Evolutionary conservation across 2,797 vertebrate species (phyloP), one percentile per base, ranked within the genome.

Genomic region (Cichlasoma orientale): DNA sequence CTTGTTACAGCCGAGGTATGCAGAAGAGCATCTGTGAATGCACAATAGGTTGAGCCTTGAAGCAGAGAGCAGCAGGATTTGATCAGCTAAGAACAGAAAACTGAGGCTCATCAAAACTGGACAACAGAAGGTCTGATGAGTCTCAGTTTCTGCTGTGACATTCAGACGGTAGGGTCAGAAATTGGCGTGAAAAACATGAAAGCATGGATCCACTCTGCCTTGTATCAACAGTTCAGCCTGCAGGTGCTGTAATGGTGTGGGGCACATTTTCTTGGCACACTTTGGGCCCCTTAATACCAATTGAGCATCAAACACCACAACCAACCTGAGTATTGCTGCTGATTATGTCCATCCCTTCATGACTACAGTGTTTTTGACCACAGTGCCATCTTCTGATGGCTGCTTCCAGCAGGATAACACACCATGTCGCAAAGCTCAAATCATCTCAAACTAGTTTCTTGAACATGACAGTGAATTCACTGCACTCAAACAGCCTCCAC

Each of bases 171-270:
- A 73, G 63, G 54, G 57, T 84, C 29, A 76, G 44, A 88, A 83
- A 83, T 76, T 80, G 56, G n/a, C 9, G 23, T 75, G 53, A 83
- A 86, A 31, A 85, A 71, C 56, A 84, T 25, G 54, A 56, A 56
- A 41, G 54, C 25, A 25, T 56, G 70, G 36, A 38, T 56, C 70
- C 70, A 44, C 56, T 33, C 16, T 44, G 38, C 10, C 70, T 44
- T 56, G 21, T n/a, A 55, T 72, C 53, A 44, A 18, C 14, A 11
- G 38, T 18, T 63, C 21, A 25, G 59, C 13, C 4, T 14, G 4
- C 36, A 44, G 18, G 59, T 63, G 21, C 4, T 5, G 0, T 63
- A 63, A 25, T 10, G 0, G 14, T 63, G 21, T 44, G 13, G 18
- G 21, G 59, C 1, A 63, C 44, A 25, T 63, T 1, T 63, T 63